Conservation (phyloP, 2,113 vertebrate genomes). For the Neofelis nebulosa region DNA sequence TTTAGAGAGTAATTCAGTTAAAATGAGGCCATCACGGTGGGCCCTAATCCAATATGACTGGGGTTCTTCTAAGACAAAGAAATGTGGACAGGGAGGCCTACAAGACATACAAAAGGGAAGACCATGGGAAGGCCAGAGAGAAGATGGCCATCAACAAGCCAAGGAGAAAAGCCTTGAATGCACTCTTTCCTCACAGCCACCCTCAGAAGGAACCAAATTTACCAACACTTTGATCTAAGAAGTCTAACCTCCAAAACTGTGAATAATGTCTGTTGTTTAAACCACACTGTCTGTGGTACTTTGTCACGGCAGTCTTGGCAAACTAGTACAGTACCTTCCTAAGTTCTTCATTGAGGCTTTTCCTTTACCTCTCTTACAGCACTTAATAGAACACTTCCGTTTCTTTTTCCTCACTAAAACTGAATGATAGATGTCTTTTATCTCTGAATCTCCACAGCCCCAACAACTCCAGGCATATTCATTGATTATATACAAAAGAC, state of each 20-base stretch:
- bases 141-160: not conserved
- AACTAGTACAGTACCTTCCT: not conserved
- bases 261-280: not conserved
- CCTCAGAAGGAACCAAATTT: not conserved
- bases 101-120: not conserved
- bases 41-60: not conserved
- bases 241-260: not conserved
- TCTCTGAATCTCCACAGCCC: not conserved
- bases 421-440: not conserved
- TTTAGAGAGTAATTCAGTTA: not conserved
- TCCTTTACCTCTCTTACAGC: not conserved
- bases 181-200: not conserved
- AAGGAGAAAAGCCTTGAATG: not conserved
- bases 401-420: constrained; percentile 1
- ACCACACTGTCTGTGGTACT: not conserved
- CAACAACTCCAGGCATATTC: not conserved
- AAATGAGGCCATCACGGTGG: not conserved
- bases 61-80: not conserved
- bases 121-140: not conserved
- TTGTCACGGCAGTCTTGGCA: not conserved
- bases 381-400: not conserved
- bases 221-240: not conserved
- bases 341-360: not conserved
- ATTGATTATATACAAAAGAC: not conserved
- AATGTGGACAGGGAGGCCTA: not conserved